Base-by-base conservation (phyloP, 2,113 vertebrate genomes). In the Leucoraja erinaceus region DNA sequence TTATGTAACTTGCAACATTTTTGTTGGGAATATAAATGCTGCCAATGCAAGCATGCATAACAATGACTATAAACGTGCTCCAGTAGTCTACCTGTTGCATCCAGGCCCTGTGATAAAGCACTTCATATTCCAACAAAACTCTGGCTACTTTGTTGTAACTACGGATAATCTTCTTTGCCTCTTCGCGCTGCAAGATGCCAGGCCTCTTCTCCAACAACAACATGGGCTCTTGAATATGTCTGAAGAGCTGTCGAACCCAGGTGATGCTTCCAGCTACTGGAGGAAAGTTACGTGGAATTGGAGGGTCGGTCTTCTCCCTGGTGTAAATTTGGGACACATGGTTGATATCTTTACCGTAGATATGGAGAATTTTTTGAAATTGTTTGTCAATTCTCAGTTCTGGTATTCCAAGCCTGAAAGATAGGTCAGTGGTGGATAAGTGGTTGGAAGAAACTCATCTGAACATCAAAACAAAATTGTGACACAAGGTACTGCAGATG, bases 31-130 rank as follows among this genome's bases (percentile, higher is more conserved):
- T 1, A 54, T 11, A 61, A 86, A n/a, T 61, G 10, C 54, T 59
- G 22, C 28, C 25, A 12, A 84, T 28, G 25, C 9, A 86, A n/a
- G 56, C n/a, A 12, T 86, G 56, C 28, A 86, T 4, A 61, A 1
- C 0, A 12, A 14, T 70, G 16, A 90, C 25, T 47, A 70, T 33
- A 70, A 68, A 68, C 8, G 0, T 33, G 28, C 25, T 22, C 47
- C 63, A 25, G 47, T 28, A 18, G 14, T 20, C 33, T 90, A 90
- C 88, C 88, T 90, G 88, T 47, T 90, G 88, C 63, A 70, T 90
- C 88, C 88, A 90, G 9, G 88, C 61, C 70, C 88, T 68, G 66
- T 90, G 88, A 72, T 90, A 90, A 70, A 90, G 88, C 33, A 90
- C 88, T 33, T 90, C 88, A 70, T 90, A 90, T 63, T 72, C 88